Evolutionary conservation across 2,113 vertebrate genomes (phyloP).

Genomic region (Bostrychus sinensis): DNA sequence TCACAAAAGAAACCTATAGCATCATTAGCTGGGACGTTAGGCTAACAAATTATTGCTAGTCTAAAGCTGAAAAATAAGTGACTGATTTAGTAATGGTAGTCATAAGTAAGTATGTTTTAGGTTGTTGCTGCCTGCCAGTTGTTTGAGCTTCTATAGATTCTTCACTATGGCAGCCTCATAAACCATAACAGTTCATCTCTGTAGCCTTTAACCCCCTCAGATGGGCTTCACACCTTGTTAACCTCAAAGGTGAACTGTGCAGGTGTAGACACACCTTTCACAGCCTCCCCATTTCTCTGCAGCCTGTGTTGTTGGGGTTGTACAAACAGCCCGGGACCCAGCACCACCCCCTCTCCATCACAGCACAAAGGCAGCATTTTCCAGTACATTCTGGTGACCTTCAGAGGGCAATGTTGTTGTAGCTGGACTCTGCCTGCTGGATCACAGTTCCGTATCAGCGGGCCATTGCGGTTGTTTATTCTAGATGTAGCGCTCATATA

Average conservation of each 20-base stretch:
- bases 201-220: constrained; percentile 13
- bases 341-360: constrained; percentile 20
- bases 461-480: constrained; percentile 40
- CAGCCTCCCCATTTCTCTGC: constrained; percentile 14
- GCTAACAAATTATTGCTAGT: no score
- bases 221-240: constrained; percentile 64
- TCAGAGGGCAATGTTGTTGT: constrained; percentile 77
- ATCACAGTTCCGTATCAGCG: constrained; percentile 35
- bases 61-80: no score
- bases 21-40: no score
- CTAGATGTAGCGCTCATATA: constrained; percentile 5
- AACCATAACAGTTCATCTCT: constrained; percentile 5
- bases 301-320: constrained; percentile 46
- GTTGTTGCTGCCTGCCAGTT: no score
- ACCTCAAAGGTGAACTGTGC: constrained; percentile 63
- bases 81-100: no score
- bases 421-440: constrained; percentile 50
- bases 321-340: constrained; percentile 52
- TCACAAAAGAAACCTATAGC: no score
- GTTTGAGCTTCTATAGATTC: no score
- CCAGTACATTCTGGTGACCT: constrained; percentile 76
- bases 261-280: constrained; percentile 52
- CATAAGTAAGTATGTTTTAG: no score
- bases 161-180: background rate
- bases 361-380: constrained; percentile 75